phyloP scores from a whole-genome alignment of 2,888 invertebrate genomes.

The Bibio marci region DNA sequence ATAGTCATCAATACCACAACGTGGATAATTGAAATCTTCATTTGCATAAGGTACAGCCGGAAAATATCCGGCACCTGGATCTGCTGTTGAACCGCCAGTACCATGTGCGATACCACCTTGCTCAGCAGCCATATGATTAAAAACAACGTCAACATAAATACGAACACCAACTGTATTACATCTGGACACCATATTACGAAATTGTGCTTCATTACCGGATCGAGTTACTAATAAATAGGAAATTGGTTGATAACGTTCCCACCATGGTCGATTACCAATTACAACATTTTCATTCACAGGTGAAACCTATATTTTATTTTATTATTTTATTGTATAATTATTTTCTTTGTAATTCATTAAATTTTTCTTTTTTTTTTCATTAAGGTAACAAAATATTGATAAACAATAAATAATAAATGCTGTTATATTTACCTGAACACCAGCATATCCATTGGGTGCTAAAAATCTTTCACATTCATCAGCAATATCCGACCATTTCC shows the following conservation, averaged over 20 bases:
- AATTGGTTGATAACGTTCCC: constrained; percentile 76
- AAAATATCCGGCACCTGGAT: constrained; percentile 35
- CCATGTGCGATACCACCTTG: constrained; percentile 26
- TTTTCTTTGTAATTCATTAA: too few relatives aligned
- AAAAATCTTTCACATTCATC: constrained; percentile 63
- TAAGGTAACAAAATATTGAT: not conserved
- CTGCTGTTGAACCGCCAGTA: constrained; percentile 42
- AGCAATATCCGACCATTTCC: constrained; percentile 70
- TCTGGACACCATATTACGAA: constrained; percentile 55
- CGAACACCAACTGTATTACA: constrained; percentile 68
- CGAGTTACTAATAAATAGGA: constrained; percentile 60
- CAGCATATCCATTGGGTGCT: constrained; percentile 54
- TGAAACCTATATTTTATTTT: too few relatives aligned
- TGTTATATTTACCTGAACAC: constrained; percentile 40
- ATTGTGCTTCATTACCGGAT: constrained; percentile 57
- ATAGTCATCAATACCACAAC: constrained; percentile 46
- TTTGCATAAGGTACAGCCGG: constrained; percentile 46
- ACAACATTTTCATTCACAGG: constrained; percentile 57
- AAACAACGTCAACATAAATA: constrained; percentile 66
- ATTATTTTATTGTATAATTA: too few relatives aligned
- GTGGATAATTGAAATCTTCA: constrained; percentile 47
- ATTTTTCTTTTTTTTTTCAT: not conserved
- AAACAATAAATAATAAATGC: not conserved
- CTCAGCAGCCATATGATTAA: constrained; percentile 70
- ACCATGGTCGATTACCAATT: constrained; percentile 57